Evolutionary conservation across 2,113 vertebrate genomes (phyloP).

Genomic region (Riparia riparia): DNA sequence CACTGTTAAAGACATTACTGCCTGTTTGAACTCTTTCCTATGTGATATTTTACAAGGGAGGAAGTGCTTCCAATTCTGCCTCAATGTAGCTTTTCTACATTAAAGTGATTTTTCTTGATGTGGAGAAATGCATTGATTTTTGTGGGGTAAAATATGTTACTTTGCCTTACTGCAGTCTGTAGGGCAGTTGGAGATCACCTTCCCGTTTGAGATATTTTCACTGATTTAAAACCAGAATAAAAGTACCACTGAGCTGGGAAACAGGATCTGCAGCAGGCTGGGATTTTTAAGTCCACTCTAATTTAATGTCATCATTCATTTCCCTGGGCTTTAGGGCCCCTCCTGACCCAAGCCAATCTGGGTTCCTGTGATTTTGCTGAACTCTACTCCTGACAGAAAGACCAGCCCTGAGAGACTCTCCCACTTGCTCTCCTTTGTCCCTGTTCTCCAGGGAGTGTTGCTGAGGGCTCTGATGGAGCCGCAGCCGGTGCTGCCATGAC

Average conservation of each 20-base stretch:
- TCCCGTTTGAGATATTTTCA: background rate
- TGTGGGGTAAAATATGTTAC: background rate
- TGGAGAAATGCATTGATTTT: background rate
- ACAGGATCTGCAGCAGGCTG: background rate
- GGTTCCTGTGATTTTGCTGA: background rate
- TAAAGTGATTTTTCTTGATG: background rate
- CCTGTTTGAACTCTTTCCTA: background rate
- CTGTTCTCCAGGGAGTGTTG: background rate
- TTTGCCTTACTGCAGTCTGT: background rate
- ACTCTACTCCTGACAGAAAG: background rate
- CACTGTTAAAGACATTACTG: background rate
- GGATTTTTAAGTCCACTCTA: background rate
- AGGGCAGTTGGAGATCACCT: background rate
- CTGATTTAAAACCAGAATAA: background rate
- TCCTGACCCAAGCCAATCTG: background rate
- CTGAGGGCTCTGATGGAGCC: background rate
- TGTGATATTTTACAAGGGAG: background rate
- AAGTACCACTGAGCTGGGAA: background rate
- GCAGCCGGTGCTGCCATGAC: conserved; percentile 63
- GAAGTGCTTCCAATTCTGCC: background rate
- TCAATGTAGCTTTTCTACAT: background rate
- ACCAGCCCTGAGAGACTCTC: background rate
- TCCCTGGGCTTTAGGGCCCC: background rate
- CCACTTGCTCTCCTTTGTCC: background rate
- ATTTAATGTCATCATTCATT: background rate